Base-by-base conservation (phyloP, 2,888 invertebrate genomes). In the Trypoxylon attenuatum region DNA sequence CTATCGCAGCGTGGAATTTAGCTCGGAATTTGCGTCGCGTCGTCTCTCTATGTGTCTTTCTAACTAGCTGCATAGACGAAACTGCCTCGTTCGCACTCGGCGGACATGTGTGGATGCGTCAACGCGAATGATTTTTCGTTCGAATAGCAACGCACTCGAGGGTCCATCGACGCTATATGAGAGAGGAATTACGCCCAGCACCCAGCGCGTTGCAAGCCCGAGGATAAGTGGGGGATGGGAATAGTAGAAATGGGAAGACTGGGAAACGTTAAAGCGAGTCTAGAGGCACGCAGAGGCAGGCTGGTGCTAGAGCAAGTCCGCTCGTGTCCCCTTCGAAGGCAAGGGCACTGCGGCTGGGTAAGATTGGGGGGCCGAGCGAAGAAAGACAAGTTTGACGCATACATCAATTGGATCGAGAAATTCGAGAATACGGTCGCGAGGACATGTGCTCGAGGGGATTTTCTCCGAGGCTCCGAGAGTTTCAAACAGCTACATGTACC, bases 131-230 rank as follows among this genome's bases (percentile, higher is more conserved):
- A 38, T 46, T 51, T 69, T 60, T 57, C 54, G 55, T 54, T 67
- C 55, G 51, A 67, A 63, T 60, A 67, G 55, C 57, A 46, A 68
- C 61, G 49, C 61, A 58, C 65, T 75, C 60, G 59, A 75, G 66
- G 59, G 61, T 69, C 71, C 66, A 56, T 68, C 52, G 59, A 63
- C 51, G 51, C 15, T 25, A 50, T 29, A 42, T 18, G 58, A 69
- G 67, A 52, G 54, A 51, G 47, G 55, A 68, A 67, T 68, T 63
- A 50, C 63, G 59, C 62, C 57, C 56, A 25, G 60, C 57, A 65
- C 69, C 71, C 67, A 71, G 63, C 65, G 69, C 65, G n/a, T n/a
- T 6, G 21, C 39, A 42, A 2, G 4, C 45, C 22, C 13, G 16
- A 38, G 13, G 1, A 13, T 10, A 6, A 25, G 38, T 29, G 21